phyloP scores from a whole-genome alignment of 2,888 invertebrate genomes.

The Aporophyla lueneburgensis region DNA sequence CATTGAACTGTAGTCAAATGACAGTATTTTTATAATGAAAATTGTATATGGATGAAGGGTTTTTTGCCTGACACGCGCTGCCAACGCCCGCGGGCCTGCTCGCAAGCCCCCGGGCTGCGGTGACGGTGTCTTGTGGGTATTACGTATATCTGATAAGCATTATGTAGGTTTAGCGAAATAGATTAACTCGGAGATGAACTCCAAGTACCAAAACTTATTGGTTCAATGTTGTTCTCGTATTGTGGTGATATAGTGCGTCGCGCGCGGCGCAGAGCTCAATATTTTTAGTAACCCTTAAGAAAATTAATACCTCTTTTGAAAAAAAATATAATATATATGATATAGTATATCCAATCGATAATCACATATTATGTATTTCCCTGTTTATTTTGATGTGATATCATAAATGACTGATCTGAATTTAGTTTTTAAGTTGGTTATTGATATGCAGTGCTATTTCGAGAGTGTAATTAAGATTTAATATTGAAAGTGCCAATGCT shows the following conservation, averaged over 20 bases:
- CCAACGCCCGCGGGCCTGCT: conserved; percentile 45
- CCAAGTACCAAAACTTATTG: conserved; percentile 90
- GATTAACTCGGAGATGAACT: conserved; percentile 87
- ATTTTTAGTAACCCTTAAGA: conserved; percentile 91
- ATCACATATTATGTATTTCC: conserved; percentile 90
- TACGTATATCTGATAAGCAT: conserved; percentile 90
- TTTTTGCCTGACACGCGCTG: conserved; percentile 79
- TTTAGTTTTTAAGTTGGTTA: conserved; percentile 92
- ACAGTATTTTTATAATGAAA: conserved; percentile 91
- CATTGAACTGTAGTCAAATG: conserved; percentile 91
- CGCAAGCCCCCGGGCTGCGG: conserved; percentile 51
- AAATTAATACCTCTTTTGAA: conserved; percentile 91
- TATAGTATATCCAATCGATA: conserved; percentile 89
- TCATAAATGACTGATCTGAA: conserved; percentile 92
- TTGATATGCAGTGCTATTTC: conserved; percentile 91
- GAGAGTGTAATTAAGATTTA: conserved; percentile 90
- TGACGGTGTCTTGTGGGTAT: conserved; percentile 77
- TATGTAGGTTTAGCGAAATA: conserved; percentile 91
- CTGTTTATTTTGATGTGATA: conserved; percentile 92
- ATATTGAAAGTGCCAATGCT: conserved; percentile 92
- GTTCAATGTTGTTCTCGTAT: conserved; percentile 90
- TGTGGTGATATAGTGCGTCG: conserved; percentile 90
- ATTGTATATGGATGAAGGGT: conserved; percentile 89
- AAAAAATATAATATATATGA: conserved; percentile 87
- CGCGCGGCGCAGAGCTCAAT: conserved; percentile 90